Evolutionary conservation across 2,888 invertebrate genomes (phyloP), one percentile per base, ranked within the genome.

Genomic region (Trissolcus japonicus): DNA sequence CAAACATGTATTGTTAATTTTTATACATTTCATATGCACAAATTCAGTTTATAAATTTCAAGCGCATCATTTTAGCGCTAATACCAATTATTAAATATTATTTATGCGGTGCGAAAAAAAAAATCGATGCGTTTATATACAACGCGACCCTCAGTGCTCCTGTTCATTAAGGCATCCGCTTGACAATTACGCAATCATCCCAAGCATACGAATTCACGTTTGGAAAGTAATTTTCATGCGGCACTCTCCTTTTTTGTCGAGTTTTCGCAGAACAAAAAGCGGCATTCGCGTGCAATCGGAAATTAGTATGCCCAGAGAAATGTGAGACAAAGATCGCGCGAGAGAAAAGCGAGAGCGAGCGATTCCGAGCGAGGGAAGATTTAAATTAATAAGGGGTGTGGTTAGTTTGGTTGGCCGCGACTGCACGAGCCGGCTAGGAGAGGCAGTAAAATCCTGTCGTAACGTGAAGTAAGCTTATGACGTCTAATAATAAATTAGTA

Each of bases 401-500:
- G 76, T 76, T 76, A 77, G 77, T 78, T 72, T 40, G 63, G 76
- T 73, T 41, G 72, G 61, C 62, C 65, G 66, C 69, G 68, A 74
- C 56, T 72, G 62, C 35, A 56, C 66, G 75, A 62, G 62, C 51
- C 40, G 25, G 46, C 48, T 46, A 51, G 63, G 65, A 57, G 75
- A 81, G 57, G 67, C 60, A 57, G 66, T 76, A 81, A 86, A 86
- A 86, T 85, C 81, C 80, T 78, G 79, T 68, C 71, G 82, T 82
- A 82, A 83, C 78, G 76, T 71, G 80, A 82, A 80, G 79, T 80
- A 82, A 85, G 83, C 83, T 83, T 81, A 80, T 84, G 86, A 83
- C 83, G 81, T 74, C 80, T 81, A 85, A 86, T 87, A 86, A 87
- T 88, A 87, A 88, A 88, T 88, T 86, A 87, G 88, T 86, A 87